Conservation (phyloP, 1,140 invertebrate genomes). For the Spodoptera litura region DNA sequence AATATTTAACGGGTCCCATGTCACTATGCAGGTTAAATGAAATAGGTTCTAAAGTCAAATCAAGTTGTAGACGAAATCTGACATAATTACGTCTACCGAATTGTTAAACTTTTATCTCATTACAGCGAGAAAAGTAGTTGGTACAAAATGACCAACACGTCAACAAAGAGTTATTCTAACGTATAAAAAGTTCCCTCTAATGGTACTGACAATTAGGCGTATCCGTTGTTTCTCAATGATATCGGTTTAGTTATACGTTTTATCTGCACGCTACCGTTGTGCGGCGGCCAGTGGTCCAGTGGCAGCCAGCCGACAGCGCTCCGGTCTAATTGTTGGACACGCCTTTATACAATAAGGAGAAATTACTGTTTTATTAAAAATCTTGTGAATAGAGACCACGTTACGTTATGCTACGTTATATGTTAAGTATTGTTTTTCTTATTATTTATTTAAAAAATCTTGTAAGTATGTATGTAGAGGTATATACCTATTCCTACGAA, state of each 20-base stretch:
- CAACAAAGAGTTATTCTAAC: background rate
- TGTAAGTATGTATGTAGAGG: too few relatives aligned
- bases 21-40: too few relatives aligned
- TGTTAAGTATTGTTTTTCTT: background rate
- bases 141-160: background rate
- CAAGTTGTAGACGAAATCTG: too few relatives aligned
- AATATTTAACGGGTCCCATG: too few relatives aligned
- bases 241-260: constrained; percentile 49
- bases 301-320: constrained; percentile 5
- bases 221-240: constrained; percentile 60
- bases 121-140: too few relatives aligned
- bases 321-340: constrained; percentile 58
- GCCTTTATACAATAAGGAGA: constrained; percentile 42
- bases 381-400: background rate
- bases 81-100: too few relatives aligned
- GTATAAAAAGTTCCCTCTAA: constrained; percentile 6
- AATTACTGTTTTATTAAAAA: constrained; percentile 29
- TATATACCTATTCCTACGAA: too few relatives aligned
- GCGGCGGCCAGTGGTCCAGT: constrained; percentile 39
- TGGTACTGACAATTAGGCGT: constrained; percentile 51
- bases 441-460: background rate
- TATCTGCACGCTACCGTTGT: constrained; percentile 55
- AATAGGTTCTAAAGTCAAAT: too few relatives aligned
- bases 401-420: background rate
- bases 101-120: too few relatives aligned